These are phyloP conservation scores for Blera fallax DNA, from an alignment of 2,888 invertebrate species.

Conservation along the genomic window DNA sequence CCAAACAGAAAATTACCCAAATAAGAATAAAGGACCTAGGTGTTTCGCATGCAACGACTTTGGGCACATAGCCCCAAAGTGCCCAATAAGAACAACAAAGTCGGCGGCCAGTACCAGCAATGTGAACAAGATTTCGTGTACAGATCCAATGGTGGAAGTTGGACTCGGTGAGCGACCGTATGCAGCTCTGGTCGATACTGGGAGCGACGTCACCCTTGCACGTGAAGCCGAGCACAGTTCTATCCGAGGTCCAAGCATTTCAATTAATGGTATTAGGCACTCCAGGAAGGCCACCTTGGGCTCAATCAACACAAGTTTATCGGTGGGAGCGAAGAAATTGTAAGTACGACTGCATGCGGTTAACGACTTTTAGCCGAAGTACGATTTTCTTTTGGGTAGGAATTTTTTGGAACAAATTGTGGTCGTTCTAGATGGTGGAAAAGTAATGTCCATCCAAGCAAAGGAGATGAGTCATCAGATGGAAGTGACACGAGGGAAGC, in stretches of 20 bases:
- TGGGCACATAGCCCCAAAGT: neutral
- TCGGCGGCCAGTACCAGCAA: neutral
- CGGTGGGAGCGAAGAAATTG: neutral
- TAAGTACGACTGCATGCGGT: neutral
- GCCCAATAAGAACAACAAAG: neutral
- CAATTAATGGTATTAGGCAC: neutral
- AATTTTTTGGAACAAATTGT: neutral
- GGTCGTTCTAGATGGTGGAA: neutral
- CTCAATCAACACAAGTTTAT: neutral
- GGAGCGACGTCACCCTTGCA: neutral
- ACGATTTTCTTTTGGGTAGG: neutral
- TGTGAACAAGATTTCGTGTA: neutral
- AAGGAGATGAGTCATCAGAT: neutral
- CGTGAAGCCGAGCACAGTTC: neutral
- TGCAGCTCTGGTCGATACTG: neutral
- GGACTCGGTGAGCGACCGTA: neutral
- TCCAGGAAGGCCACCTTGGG: constrained; percentile 1
- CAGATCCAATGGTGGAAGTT: neutral
- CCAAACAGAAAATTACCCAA: neutral
- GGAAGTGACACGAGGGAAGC: neutral
- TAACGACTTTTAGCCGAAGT: neutral
- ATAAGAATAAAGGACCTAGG: neutral
- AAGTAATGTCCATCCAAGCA: neutral
- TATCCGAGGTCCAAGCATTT: neutral
- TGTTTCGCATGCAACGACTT: neutral